phyloP scores from a whole-genome alignment of 2,113 vertebrate species.

The Nesogale talazaci region DNA sequence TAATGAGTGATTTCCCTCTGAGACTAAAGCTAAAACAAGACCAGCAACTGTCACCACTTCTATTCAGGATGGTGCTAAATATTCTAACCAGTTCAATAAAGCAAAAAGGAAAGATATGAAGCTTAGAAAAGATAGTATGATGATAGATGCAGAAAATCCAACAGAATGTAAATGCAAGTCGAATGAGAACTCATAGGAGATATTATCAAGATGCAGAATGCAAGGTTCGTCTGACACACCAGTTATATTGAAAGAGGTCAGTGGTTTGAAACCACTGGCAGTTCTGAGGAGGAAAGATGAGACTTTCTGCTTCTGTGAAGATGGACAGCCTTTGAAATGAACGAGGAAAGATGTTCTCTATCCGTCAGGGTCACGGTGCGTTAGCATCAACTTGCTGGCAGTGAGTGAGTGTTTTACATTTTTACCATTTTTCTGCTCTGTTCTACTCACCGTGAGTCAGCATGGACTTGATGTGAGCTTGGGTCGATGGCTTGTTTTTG shows the following conservation, averaged over 20 bases:
- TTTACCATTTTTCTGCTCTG: too few relatives aligned
- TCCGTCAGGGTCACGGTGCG: too few relatives aligned
- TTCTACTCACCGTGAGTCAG: too few relatives aligned
- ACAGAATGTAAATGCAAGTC: not conserved
- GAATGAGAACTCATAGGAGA: not conserved
- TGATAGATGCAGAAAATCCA: not conserved
- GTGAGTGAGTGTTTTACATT: too few relatives aligned
- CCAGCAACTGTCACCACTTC: not conserved
- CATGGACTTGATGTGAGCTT: too few relatives aligned
- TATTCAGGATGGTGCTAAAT: not conserved
- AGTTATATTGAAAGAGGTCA: not conserved
- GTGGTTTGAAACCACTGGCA: too few relatives aligned
- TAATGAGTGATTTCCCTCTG: not conserved
- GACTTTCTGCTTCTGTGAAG: too few relatives aligned
- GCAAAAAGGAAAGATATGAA: not conserved
- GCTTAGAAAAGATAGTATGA: not conserved
- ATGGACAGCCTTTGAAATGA: too few relatives aligned
- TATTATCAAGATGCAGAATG: conserved; percentile 10
- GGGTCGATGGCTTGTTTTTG: too few relatives aligned
- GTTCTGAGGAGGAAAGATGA: too few relatives aligned
- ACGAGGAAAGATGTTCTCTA: too few relatives aligned
- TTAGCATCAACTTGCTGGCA: too few relatives aligned
- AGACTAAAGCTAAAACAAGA: not conserved
- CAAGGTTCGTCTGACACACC: not conserved
- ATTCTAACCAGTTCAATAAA: not conserved